Evolutionary conservation across 2,888 invertebrate genomes (phyloP).

Genomic region (Cryptocheilus praepositus): DNA sequence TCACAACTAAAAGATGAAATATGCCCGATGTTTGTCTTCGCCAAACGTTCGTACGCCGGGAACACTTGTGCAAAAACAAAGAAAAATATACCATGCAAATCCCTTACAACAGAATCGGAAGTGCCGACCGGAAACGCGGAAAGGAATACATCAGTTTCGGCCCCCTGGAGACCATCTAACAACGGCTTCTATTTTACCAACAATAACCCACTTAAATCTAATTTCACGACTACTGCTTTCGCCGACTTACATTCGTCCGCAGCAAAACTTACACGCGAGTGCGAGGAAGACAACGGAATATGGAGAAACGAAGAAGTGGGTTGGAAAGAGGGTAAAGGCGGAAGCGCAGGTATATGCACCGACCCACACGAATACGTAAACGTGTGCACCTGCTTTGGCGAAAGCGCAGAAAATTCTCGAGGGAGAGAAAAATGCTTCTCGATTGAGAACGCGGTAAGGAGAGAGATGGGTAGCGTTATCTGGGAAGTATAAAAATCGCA

Average conservation of each 20-base stretch:
- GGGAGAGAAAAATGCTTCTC: slow-evolving; percentile 13
- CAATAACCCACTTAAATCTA: slow-evolving; percentile 64
- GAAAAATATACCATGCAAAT: slow-evolving; percentile 42
- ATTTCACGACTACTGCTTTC: slow-evolving; percentile 55
- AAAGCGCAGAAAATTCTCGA: slow-evolving; percentile 8
- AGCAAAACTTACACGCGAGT: slow-evolving; percentile 7
- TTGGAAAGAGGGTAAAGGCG: slow-evolving; percentile 10
- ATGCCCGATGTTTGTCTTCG: neutral
- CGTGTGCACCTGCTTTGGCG: slow-evolving; percentile 4
- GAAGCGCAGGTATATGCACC: neutral
- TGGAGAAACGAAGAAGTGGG: neutral
- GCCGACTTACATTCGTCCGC: slow-evolving; percentile 32
- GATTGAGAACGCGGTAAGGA: slow-evolving; percentile 5
- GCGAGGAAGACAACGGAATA: slow-evolving; percentile 10
- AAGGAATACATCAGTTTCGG: too few relatives aligned
- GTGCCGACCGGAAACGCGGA: slow-evolving; percentile 34
- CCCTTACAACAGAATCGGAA: slow-evolving; percentile 36
- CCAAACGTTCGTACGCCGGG: neutral
- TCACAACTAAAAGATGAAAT: neutral
- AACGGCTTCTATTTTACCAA: slow-evolving; percentile 46
- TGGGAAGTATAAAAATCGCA: slow-evolving; percentile 8
- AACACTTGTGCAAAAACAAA: slow-evolving; percentile 10
- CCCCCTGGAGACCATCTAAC: slow-evolving; percentile 30
- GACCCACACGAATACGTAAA: slow-evolving; percentile 8
- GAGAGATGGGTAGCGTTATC: slow-evolving; percentile 6